Evolutionary conservation across 1,140 invertebrate species (phyloP).

Genomic region (Papilio polyxenes): DNA sequence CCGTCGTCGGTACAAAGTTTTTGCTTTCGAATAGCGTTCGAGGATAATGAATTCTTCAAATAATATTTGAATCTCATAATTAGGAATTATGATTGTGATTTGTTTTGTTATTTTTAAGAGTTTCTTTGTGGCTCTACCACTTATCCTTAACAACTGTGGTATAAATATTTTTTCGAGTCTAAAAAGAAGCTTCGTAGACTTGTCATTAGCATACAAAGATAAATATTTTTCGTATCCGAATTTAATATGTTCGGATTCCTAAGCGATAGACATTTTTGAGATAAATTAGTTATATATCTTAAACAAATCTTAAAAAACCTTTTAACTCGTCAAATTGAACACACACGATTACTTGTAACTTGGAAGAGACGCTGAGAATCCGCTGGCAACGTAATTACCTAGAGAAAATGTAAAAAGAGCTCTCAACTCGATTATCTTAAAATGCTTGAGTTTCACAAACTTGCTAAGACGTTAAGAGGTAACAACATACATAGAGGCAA

Average conservation of each 20-base stretch:
- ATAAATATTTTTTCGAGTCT: neutral
- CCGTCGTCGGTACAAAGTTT: neutral
- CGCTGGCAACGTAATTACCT: constrained; percentile 23
- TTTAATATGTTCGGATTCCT: neutral
- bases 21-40: constrained; percentile 28
- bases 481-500: constrained; percentile 14
- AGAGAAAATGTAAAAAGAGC: constrained; percentile 34
- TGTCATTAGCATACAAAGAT: neutral
- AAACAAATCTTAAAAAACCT: too few species aligned
- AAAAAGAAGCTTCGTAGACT: neutral
- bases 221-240: neutral
- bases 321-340: constrained; percentile 17
- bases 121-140: neutral
- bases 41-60: constrained; percentile 30
- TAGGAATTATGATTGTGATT: neutral
- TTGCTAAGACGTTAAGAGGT: constrained; percentile 33
- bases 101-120: neutral
- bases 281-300: neutral
- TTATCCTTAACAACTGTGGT: neutral
- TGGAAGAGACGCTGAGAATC: constrained; percentile 4
- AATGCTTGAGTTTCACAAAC: constrained; percentile 36
- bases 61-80: constrained; percentile 26
- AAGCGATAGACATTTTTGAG: neutral
- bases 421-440: constrained; percentile 33
- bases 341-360: constrained; percentile 8